Percentiles rank a stretch among this genome's conserved stretches.
Conservation (phyloP, 2,797 vertebrate species). For the Melanogrammus aeglefinus region DNA sequence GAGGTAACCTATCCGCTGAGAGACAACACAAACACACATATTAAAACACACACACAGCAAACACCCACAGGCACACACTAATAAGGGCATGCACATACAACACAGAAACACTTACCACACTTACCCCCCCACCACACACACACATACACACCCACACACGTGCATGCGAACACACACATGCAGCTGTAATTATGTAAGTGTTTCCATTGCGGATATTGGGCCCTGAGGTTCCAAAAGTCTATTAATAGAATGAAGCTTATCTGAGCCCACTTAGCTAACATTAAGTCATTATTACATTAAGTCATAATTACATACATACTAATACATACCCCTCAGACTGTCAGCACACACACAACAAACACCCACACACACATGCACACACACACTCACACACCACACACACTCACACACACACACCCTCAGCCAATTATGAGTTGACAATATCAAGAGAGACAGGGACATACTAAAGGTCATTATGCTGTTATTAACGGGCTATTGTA, state of each 20-base stretch:
- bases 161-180: background rate
- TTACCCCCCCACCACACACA: background rate
- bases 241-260: background rate
- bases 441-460: background rate
- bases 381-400: background rate
- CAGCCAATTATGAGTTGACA: background rate
- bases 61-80: background rate
- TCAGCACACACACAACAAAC: background rate
- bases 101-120: background rate
- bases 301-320: background rate
- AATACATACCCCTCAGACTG: background rate
- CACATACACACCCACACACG: background rate
- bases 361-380: no score
- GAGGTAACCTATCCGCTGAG: slow-evolving; percentile 33
- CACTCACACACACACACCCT: no score
- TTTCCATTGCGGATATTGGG: background rate
- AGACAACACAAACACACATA: slow-evolving; percentile 19
- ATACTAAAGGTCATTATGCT: slow-evolving; percentile 57
- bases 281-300: background rate
- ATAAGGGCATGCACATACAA: background rate
- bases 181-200: background rate
- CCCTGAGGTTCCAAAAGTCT: background rate
- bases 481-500: slow-evolving; percentile 67
- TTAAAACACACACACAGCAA: slow-evolving; percentile 7
- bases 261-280: background rate